Conservation (phyloP, 2,113 vertebrate species). For the Bombycilla garrulus region DNA sequence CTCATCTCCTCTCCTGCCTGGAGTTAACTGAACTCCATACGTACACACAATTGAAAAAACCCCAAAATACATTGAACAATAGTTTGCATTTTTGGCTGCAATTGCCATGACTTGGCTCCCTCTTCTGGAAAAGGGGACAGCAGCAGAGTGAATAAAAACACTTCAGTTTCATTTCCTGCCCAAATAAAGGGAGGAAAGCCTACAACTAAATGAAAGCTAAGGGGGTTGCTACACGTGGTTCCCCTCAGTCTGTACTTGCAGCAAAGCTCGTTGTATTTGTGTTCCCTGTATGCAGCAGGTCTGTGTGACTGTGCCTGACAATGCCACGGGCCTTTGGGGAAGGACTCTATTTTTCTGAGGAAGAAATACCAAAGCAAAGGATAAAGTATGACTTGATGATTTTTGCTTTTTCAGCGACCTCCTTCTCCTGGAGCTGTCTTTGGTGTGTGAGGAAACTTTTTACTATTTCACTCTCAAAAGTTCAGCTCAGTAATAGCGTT, state of each 20-base stretch:
- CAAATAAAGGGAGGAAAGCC: background rate
- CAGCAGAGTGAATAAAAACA: background rate
- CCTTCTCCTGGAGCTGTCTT: background rate
- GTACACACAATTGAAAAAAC: background rate
- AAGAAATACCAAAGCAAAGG: background rate
- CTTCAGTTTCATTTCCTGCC: background rate
- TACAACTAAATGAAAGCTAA: background rate
- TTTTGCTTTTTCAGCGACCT: background rate
- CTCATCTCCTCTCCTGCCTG: background rate
- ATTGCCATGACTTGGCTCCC: constrained; percentile 20
- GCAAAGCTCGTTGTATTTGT: rapidly evolving
- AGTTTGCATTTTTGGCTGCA: background rate
- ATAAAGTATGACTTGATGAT: background rate
- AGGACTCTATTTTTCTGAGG: background rate
- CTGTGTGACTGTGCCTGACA: background rate
- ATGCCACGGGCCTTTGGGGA: background rate
- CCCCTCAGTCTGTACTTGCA: background rate
- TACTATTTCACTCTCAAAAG: background rate
- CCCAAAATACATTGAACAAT: background rate
- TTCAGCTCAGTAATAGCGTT: background rate
- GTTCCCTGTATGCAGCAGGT: background rate
- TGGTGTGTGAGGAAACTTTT: background rate
- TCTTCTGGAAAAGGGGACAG: constrained; percentile 29
- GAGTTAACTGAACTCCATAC: background rate
- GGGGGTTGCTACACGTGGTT: background rate